Evolutionary conservation across 2,888 invertebrate genomes (phyloP), one percentile per base, ranked within the genome.

Genomic region (Cordilura impudica): DNA sequence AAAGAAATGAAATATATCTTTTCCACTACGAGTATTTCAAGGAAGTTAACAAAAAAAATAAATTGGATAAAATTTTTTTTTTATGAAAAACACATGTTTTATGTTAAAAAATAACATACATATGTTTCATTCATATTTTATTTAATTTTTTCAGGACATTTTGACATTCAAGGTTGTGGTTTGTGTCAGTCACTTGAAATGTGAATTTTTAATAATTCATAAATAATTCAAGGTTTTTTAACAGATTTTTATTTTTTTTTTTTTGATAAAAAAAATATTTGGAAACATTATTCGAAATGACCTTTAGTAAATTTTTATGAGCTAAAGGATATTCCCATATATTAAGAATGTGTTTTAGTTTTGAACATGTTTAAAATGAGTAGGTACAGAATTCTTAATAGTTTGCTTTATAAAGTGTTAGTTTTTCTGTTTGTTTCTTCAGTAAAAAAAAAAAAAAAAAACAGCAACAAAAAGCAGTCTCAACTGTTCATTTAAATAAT

Each of bases 161-260:
- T 35, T 39, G 12, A 39, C 12, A n/a, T 39, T 45, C 74, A 79
- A 79, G 78, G 78, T 71, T 74, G n/a, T n/a, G n/a, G n/a, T n/a
- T n/a, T n/a, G n/a, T n/a, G n/a, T n/a, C n/a, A 71, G 6, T 19
- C 7, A 35, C n/a, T 21, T 43, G 26, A 60, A 60, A 6, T 45
- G 19, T 60, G 16, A 51, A 35, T 73, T 29, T 69, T 53, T 58
- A 66, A 78, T 69, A 78, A 45, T 31, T 77, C 65, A 71, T 54
- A 66, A 54, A 53, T 70, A 78, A 65, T 73, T 73, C 78, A 78
- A 73, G 78, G 78, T 53, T 58, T n/a, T 63, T 53, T n/a, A 18
- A 35, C 14, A 39, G 7, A 45, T 29, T 60, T 69, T 39, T 18
- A 5, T n/a, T 16, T 7, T 31, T n/a, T n/a, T n/a, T n/a, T n/a